Evolutionary conservation across 2,797 vertebrate genomes (phyloP).

Genomic region (Nasua narica): DNA sequence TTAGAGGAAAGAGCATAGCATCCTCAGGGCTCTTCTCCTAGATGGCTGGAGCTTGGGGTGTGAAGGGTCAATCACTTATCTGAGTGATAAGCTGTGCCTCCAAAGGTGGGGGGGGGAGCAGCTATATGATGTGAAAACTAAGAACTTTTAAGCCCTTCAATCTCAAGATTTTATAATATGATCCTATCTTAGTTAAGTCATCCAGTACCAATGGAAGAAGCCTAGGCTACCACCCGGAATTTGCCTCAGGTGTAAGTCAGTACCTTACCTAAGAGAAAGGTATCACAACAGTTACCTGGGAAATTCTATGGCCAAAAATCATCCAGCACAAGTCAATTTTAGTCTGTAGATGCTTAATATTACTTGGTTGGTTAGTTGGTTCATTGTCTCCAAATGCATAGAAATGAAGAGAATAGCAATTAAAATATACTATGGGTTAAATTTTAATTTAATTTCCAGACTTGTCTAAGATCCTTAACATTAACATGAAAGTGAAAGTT

Average conservation of each 20-base stretch:
- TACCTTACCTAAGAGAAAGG: neutral
- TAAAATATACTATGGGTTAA: slow-evolving; percentile 21
- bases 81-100: neutral
- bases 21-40: neutral
- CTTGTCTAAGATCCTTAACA: neutral
- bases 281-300: neutral
- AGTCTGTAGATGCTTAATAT: neutral
- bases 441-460: slow-evolving; percentile 49
- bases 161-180: neutral
- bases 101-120: neutral
- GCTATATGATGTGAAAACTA: neutral
- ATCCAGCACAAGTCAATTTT: neutral
- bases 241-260: neutral
- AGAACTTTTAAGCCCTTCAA: neutral
- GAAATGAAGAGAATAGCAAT: neutral
- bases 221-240: neutral
- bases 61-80: neutral
- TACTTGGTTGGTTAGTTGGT: neutral
- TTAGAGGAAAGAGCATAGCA: neutral
- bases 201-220: neutral
- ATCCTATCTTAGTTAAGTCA: slow-evolving; percentile 16
- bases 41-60: neutral
- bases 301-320: neutral
- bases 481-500: slow-evolving; percentile 37
- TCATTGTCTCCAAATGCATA: neutral